Percentiles rank a stretch among this genome's conserved stretches.
Conservation (phyloP, 2,888 invertebrate genomes). For the Megaustenia siamemsis region DNA sequence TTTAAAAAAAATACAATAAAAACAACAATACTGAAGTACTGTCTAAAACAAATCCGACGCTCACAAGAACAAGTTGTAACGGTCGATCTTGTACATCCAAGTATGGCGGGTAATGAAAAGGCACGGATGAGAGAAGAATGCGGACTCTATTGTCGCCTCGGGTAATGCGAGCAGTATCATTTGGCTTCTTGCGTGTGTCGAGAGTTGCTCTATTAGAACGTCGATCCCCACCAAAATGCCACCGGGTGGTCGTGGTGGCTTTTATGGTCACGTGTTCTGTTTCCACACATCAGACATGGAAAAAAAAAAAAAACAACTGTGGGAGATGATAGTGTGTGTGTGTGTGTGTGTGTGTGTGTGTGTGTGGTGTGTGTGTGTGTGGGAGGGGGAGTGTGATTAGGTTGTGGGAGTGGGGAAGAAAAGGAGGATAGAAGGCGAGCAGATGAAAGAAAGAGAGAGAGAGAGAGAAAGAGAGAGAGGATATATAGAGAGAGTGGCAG, state of each 20-base stretch:
- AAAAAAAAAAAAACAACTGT: not conserved
- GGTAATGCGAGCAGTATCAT: slow-evolving; percentile 10
- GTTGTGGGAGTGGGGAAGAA: not conserved
- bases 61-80: too few relatives aligned
- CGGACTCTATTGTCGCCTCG: not conserved
- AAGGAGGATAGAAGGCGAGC: not conserved
- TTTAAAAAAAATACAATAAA: too few relatives aligned
- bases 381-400: too few relatives aligned
- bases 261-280: not conserved
- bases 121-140: not conserved
- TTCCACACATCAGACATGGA: not conserved
- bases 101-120: not conserved
- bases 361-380: too few relatives aligned
- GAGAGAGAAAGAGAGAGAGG: not conserved
- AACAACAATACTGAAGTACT: too few relatives aligned
- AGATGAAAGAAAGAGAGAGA: not conserved
- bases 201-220: not conserved
- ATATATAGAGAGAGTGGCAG: not conserved
- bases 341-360: too few relatives aligned
- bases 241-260: slow-evolving; percentile 20
- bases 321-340: too few relatives aligned
- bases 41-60: too few relatives aligned
- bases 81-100: too few relatives aligned
- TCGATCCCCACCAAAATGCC: not conserved
- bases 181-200: not conserved